phyloP scores from a whole-genome alignment of 2,797 vertebrate genomes.

The Sebastes cheni region DNA sequence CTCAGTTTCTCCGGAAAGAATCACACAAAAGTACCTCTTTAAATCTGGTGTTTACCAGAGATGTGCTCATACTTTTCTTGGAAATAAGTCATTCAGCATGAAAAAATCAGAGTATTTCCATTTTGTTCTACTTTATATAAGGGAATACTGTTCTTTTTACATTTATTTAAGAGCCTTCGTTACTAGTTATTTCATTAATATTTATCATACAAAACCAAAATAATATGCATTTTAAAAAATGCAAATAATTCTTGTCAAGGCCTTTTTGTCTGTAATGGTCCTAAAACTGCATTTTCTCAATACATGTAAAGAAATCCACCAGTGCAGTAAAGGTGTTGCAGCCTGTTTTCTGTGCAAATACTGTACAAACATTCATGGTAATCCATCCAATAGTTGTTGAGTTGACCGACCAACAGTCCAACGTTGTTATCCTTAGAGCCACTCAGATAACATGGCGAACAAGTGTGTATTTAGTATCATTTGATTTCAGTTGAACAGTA shows the following conservation, averaged over 20 bases:
- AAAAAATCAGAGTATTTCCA: background rate
- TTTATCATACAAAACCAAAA: background rate
- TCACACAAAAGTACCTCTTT: too few species aligned
- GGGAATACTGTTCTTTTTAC: background rate
- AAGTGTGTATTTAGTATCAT: background rate
- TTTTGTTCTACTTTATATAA: background rate
- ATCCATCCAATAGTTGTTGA: background rate
- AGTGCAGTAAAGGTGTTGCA: background rate
- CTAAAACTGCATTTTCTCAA: background rate
- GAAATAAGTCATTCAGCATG: too few species aligned
- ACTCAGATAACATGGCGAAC: background rate
- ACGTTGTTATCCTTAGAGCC: too few species aligned
- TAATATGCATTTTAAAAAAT: background rate
- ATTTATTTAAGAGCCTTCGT: background rate
- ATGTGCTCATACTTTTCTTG: too few species aligned
- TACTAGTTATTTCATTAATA: background rate
- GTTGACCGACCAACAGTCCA: background rate
- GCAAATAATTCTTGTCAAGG: too few species aligned
- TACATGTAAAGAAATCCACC: background rate
- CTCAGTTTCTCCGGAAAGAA: too few species aligned
- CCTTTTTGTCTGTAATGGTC: background rate
- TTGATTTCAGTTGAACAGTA: background rate
- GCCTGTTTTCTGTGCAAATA: background rate
- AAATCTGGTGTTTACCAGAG: too few species aligned
- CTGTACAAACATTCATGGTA: background rate